Evolutionary conservation across 2,888 invertebrate species (phyloP), one percentile per base, ranked within the genome.

Genomic region (Xestia c-nigrum): DNA sequence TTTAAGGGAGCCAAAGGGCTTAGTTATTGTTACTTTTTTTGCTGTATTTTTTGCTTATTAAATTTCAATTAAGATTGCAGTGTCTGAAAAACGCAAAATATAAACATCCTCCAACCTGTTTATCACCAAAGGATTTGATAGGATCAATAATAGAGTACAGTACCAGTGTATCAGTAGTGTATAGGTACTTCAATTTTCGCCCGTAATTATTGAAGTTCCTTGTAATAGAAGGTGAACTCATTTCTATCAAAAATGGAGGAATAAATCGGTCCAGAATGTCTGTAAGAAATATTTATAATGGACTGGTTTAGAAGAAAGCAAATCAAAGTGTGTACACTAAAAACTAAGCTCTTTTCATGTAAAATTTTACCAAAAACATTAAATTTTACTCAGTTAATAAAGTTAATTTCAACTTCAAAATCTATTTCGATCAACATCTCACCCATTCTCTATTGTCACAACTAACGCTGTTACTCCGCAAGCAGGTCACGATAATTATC

Each of bases 401-500:
- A 31, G 31, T 31, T 55, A 38, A 67, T 77, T 47, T 19, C 12
- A 57, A 24, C 31, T 31, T 24, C 47, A 65, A 43, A 55, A 43
- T 38, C 65, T 38, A 5, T 16, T 12, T 12, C 12, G 38, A 64
- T 50, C 52, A 69, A 19, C 46, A 52, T 76, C 38, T 63, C 19
- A 52, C 7, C 40, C 50, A 5, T 57, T 57, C 40, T 40, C 72
- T 72, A 46, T 74, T 63, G 76, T 83, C 76, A 55, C 64, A 57
- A 59, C 52, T 31, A 52, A 16, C 19, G 63, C 40, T 76, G 66
- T 81, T 50, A 52, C 63, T 77, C 63, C 59, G 61, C 77, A 84
- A 72, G 59, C 77, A 74, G 82, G 83, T 81, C 85, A 85, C 52
- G 55, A 74, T 70, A 81, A 85, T 85, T 81, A 84, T 81, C 74